Base-by-base conservation (phyloP, 2,888 invertebrate species). In the Hirudinaria manillensis region DNA sequence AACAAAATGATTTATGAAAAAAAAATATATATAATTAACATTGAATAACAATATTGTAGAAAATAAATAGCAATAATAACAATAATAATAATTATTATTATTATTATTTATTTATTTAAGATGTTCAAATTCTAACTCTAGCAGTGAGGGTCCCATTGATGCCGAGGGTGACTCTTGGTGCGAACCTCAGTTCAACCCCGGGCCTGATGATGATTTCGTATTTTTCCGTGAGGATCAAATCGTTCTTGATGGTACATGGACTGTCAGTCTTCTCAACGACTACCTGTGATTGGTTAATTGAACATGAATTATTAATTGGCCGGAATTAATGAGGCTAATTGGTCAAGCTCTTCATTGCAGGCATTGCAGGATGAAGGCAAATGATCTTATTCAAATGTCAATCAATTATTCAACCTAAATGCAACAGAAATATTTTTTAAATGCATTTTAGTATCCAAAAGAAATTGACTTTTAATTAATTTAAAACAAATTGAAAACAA, bases 161-260 rank as follows among this genome's bases (percentile, higher is more conserved):
- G 38, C 93, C 94, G 83, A 99, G 91, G 78, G 97, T 97, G 81
- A 92, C 90, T 87, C 94, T 93, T 1, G 95, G 93, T 6, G 92
- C 91, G 85, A 98, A 94, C 80, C 91, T 89, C 74, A 99, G 87
- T 81, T 91, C 91, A 0, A 94, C 94, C 36, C 97, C 98, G 19
- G 96, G 90, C 84, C 94, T 93, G 76, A 98, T 90, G 75, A 91
- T 88, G 81, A 98, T 87, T 82, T 91, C 91, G 0, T 91, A 93
- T 78, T 90, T 90, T 79, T 89, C 88, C 81, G 92, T 91, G 74
- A 96, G 88, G 80, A 91, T 88, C 76, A 94, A 87, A 86, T 94
- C 93, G 83, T 75, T 71, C 19, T 66, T 76, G 4, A 81, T 77
- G 21, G 73, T 16, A 68, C 77, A 79, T 2, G 81, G 81, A 71